A percentile compares a stretch with the other conserved stretches of the same genome.
Evolutionary conservation across 1,140 invertebrate species (phyloP).

Genomic region (Archegozetes longisetosus): DNA sequence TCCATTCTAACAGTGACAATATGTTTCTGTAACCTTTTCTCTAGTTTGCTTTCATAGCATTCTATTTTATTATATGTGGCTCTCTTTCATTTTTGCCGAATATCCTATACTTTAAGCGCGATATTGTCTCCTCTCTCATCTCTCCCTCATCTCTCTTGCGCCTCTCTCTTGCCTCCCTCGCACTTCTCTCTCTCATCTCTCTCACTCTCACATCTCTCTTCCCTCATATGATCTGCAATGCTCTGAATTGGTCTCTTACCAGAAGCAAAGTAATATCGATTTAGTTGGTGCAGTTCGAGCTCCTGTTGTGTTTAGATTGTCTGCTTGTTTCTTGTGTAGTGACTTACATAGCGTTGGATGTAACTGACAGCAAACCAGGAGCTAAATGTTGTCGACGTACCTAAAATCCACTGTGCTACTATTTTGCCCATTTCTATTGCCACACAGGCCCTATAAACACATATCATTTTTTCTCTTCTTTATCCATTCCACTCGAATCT

Average conservation of each 20-base stretch:
- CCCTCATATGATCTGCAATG: neutral
- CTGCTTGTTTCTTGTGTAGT: neutral
- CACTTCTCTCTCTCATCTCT: conserved; percentile 5
- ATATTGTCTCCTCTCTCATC: too few species aligned
- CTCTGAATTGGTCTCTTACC: neutral
- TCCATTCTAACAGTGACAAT: too few species aligned
- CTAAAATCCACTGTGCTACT: too few species aligned
- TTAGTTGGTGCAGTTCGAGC: neutral
- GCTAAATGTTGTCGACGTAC: neutral
- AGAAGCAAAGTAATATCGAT: neutral
- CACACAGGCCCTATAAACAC: too few species aligned
- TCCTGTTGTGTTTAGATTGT: neutral
- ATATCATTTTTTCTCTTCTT: too few species aligned
- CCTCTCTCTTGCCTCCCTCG: neutral
- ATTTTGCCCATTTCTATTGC: too few species aligned
- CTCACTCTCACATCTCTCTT: neutral
- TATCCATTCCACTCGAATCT: too few species aligned
- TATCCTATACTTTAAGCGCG: neutral
- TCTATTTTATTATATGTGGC: neutral
- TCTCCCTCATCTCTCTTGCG: neutral
- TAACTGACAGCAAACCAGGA: neutral
- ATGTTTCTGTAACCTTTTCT: too few species aligned
- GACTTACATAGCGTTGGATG: neutral
- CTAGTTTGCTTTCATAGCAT: too few species aligned
- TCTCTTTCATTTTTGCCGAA: neutral